A percentile compares a stretch with the other conserved stretches of the same genome.
Evolutionary conservation across 2,888 invertebrate genomes (phyloP).

Genomic region (Charanyca ferruginea): DNA sequence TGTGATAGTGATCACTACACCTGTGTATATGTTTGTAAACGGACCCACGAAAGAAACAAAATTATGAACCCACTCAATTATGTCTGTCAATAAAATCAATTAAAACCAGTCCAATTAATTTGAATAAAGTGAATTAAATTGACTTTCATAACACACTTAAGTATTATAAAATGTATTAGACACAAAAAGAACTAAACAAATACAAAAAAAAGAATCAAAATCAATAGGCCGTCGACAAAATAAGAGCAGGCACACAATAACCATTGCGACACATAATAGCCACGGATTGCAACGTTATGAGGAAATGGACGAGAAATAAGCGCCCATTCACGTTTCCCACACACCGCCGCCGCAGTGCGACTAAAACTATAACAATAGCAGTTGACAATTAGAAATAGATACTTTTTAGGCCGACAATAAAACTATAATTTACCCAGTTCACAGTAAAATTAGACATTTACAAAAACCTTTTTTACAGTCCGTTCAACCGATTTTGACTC

Average conservation of each 20-base stretch:
- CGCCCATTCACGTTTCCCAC: constrained; percentile 67
- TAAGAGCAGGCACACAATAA: constrained; percentile 56
- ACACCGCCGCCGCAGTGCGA: constrained; percentile 36
- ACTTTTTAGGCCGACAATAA: constrained; percentile 16
- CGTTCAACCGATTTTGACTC: too few species aligned
- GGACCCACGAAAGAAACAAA: too few species aligned
- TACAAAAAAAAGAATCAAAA: constrained; percentile 1
- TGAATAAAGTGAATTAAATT: background rate
- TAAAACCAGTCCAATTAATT: too few species aligned
- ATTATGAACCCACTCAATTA: too few species aligned
- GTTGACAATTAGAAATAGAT: constrained; percentile 37
- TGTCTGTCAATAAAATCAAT: too few species aligned
- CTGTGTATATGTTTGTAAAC: too few species aligned
- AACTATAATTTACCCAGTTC: too few species aligned
- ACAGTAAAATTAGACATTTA: too few species aligned
- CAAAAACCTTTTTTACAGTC: too few species aligned
- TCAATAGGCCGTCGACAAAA: constrained; percentile 36
- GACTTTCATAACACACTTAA: background rate
- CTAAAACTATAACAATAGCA: constrained; percentile 41
- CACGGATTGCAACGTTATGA: constrained; percentile 66
- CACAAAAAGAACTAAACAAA: background rate
- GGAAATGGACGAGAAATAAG: constrained; percentile 65
- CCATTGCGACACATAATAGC: constrained; percentile 63
- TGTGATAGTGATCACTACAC: too few species aligned
- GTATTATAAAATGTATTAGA: background rate